These are phyloP conservation scores for Colinus virginianus DNA, from an alignment of 2,113 vertebrate genomes.

Conservation along the genomic window DNA sequence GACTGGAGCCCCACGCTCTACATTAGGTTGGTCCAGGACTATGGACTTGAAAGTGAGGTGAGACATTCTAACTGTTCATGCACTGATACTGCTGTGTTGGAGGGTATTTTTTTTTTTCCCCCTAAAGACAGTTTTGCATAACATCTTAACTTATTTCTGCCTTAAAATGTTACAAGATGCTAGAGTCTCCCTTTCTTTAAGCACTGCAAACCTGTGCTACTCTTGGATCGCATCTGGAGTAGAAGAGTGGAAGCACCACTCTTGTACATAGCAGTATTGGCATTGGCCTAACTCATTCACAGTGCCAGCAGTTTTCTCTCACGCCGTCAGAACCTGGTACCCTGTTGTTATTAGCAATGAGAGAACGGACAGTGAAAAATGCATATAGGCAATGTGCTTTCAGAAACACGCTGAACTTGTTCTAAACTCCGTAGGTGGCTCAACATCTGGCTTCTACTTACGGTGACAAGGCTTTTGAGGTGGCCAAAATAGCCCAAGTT, in stretches of 20 bases:
- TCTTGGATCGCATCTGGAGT: not conserved
- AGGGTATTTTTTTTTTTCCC: not conserved
- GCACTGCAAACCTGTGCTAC: not conserved
- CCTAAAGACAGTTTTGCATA: accelerated
- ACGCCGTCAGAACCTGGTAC: not conserved
- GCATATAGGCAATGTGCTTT: not conserved
- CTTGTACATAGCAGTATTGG: not conserved
- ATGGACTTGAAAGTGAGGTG: slow-evolving; percentile 95
- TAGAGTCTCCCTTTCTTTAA: not conserved
- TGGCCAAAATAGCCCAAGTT: slow-evolving; percentile 86
- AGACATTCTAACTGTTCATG: not conserved
- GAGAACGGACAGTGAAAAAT: not conserved
- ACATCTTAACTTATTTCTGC: not conserved
- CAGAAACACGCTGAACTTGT: not conserved
- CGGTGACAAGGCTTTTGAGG: slow-evolving; percentile 88
- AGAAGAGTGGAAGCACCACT: slow-evolving; percentile 1
- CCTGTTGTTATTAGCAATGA: not conserved
- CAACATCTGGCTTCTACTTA: slow-evolving; percentile 87
- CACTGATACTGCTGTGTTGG: not conserved
- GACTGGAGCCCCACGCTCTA: slow-evolving; percentile 95
- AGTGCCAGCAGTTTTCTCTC: slow-evolving; percentile 25
- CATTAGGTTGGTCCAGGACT: slow-evolving; percentile 96
- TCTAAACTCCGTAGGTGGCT: slow-evolving; percentile 82
- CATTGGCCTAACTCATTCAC: slow-evolving; percentile 53
- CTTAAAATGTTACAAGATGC: not conserved